phyloP scores from a whole-genome alignment of 1,140 invertebrate species.

The Steinernema feltiae region DNA sequence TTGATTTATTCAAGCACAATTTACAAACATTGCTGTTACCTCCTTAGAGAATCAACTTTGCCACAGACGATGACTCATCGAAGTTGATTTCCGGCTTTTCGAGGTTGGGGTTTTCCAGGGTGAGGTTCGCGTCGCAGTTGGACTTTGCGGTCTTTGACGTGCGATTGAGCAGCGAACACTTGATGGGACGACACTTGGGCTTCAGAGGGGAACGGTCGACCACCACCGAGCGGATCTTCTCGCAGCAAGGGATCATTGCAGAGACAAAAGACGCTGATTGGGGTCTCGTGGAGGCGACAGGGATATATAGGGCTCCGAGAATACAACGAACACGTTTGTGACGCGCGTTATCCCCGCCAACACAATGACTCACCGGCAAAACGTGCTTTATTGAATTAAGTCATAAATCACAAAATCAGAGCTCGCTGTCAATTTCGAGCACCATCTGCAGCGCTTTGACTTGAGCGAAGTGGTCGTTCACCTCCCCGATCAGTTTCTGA shows the following conservation, averaged over 20 bases:
- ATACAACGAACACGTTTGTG: background rate
- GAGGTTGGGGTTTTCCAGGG: background rate
- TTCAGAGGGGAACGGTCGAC: background rate
- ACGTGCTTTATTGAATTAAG: too few relatives aligned
- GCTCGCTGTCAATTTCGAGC: too few relatives aligned
- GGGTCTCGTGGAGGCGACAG: background rate
- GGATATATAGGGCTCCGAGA: background rate
- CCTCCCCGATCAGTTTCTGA: too few relatives aligned
- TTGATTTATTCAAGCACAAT: too few relatives aligned
- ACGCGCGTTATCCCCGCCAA: too few relatives aligned
- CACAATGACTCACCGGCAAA: too few relatives aligned
- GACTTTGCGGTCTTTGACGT: background rate
- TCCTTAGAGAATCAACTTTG: background rate
- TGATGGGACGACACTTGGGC: background rate
- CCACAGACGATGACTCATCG: background rate
- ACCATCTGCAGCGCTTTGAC: too few relatives aligned
- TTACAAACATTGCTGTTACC: too few relatives aligned
- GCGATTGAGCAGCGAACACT: background rate
- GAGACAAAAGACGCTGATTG: background rate
- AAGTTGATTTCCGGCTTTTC: background rate
- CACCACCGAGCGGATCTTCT: background rate
- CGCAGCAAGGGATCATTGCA: background rate
- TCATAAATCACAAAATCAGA: too few relatives aligned
- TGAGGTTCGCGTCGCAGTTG: background rate
- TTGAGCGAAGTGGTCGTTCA: too few relatives aligned